phyloP scores from a whole-genome alignment of 2,797 vertebrate genomes.

The Masticophis lateralis region DNA sequence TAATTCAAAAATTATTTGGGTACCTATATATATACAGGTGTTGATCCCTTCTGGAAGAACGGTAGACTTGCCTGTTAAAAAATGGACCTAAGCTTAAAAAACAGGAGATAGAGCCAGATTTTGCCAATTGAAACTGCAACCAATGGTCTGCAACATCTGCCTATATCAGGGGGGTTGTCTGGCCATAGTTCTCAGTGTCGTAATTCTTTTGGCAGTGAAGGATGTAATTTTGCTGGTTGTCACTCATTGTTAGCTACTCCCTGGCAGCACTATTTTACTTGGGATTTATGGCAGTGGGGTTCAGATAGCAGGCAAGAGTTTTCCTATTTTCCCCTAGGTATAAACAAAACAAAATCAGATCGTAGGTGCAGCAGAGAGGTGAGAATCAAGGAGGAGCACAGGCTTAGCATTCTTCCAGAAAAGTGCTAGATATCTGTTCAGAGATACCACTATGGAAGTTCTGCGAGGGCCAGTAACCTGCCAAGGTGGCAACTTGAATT shows the following conservation, averaged over 20 bases:
- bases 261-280: background rate
- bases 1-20: background rate
- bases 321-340: background rate
- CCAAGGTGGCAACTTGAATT: background rate
- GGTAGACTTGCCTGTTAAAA: background rate
- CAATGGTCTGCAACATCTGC: background rate
- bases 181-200: background rate
- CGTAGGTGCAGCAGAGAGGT: background rate
- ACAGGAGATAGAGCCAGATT: background rate
- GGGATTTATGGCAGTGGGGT: background rate
- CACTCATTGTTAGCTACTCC: background rate
- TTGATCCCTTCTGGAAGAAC: background rate
- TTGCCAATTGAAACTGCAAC: background rate
- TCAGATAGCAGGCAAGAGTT: background rate
- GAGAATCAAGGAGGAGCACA: background rate
- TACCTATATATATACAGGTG: background rate
- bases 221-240: background rate
- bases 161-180: background rate
- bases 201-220: background rate
- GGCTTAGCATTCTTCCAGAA: background rate
- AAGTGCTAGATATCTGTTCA: background rate
- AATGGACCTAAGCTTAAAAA: background rate
- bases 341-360: background rate
- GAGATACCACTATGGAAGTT: background rate
- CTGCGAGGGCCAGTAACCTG: background rate